phyloP scores from a whole-genome alignment of 2,113 vertebrate species.

The Megaleporinus macrocephalus region DNA sequence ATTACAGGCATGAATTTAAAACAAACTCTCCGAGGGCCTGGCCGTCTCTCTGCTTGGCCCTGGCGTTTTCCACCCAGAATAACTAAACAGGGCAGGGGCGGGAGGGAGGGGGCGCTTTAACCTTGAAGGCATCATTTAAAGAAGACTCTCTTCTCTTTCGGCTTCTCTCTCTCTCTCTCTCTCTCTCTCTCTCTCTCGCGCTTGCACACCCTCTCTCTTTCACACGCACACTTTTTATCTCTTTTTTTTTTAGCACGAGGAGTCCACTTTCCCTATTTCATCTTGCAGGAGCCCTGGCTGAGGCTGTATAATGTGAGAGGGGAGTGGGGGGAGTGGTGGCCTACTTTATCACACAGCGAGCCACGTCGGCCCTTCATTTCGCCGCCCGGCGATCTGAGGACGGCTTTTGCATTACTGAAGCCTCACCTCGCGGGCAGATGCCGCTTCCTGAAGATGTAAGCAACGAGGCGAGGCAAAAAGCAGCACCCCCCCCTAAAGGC shows the following conservation, averaged over 20 bases:
- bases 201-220: conserved; percentile 50
- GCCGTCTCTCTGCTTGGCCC: conserved; percentile 38
- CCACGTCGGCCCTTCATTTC: conserved; percentile 39
- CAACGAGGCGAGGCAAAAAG: conserved; percentile 12
- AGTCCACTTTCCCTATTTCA: conserved; percentile 69
- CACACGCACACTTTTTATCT: conserved; percentile 50
- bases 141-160: conserved; percentile 53
- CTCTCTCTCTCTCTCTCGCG: conserved; percentile 46
- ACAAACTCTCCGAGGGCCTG: conserved; percentile 44
- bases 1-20: conserved; percentile 68
- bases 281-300: conserved; percentile 71
- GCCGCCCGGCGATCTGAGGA: conserved; percentile 27
- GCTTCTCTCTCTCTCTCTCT: conserved; percentile 46
- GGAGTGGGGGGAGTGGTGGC: conserved; percentile 37
- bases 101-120: conserved; percentile 69
- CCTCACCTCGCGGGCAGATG: conserved; percentile 15
- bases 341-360: conserved; percentile 49
- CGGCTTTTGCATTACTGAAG: conserved; percentile 23
- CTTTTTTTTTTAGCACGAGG: conserved; percentile 61
- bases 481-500: conserved; percentile 5
- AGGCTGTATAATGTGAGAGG: conserved; percentile 63
- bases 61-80: conserved; percentile 61
- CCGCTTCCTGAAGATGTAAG: conserved; percentile 3
- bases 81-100: conserved; percentile 64
- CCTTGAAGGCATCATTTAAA: conserved; percentile 69